Evolutionary conservation across 2,888 invertebrate species (phyloP), one percentile per base, ranked within the genome.

Genomic region (Nemurella pictetii): DNA sequence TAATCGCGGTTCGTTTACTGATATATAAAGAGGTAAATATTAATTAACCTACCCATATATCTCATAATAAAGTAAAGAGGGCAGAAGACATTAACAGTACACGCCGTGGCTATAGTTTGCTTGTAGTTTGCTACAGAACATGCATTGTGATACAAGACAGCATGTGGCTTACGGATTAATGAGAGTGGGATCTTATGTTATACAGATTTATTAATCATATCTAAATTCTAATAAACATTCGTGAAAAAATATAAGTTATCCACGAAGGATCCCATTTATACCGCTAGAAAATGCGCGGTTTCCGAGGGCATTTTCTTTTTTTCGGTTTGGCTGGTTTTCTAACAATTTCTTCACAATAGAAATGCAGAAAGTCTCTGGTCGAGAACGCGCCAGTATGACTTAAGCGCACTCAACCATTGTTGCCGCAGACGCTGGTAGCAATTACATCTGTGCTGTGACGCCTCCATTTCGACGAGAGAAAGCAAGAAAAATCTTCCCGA

Each of bases 331-430:
- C 15, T 75, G 75, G 12, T 25, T 75, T 75, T 75, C n/a, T 26
- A 28, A 12, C 29, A 75, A 28, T 26, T n/a, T n/a, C n/a, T n/a
- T n/a, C n/a, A n/a, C n/a, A n/a, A n/a, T n/a, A n/a, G n/a, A n/a
- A 55, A 55, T 55, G 20, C 55, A 20, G 15, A 55, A 55, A 55
- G 55, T 55, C 20, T 15, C 55, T 55, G 55, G 55, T 55, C 20
- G 15, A 7, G 55, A 20, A 55, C 55, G 55, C 78, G 75, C 27
- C 30, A 30, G 78, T 9, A 30, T 29, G 29, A 78, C 29, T 78
- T 78, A n/a, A 78, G 78, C 78, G 29, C 29, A n/a, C 78, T 78
- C 78, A 27, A 30, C 28, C 78, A 78, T 78, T 78, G 78, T 78
- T 78, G 78, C 78, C n/a, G 29, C 29, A 78, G 78, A 30, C 29